Percentiles rank a stretch among this genome's conserved stretches.
Evolutionary conservation across 2,888 invertebrate species (phyloP).

Genomic region (Pimpla rufipes): DNA sequence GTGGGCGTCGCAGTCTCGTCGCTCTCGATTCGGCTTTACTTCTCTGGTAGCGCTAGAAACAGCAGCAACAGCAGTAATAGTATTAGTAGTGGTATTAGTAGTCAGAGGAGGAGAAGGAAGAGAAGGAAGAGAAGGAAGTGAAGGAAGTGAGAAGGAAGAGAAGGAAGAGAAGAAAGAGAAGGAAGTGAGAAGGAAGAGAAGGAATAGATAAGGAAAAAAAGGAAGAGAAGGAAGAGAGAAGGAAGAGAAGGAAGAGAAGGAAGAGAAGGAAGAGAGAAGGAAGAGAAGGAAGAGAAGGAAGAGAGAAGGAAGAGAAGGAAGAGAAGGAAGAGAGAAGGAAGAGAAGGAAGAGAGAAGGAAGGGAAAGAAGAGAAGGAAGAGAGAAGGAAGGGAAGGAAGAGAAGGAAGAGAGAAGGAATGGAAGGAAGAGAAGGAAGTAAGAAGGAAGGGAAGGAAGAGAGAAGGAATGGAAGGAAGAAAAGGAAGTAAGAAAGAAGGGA

Average conservation of each 20-base stretch:
- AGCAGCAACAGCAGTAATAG: neutral
- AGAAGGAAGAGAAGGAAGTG: neutral
- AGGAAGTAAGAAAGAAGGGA: too few relatives aligned
- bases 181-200: constrained; percentile 47
- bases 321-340: too few relatives aligned
- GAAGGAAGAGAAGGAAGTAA: constrained; percentile 1
- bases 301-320: constrained; percentile 21
- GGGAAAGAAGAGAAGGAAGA: constrained; percentile 10
- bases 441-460: constrained; percentile 18
- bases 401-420: too few relatives aligned
- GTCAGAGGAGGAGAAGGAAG: constrained; percentile 47
- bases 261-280: constrained; percentile 28
- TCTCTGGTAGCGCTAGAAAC: constrained; percentile 10
- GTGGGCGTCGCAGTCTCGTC: constrained; percentile 58
- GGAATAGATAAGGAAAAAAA: neutral
- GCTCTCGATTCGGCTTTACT: constrained; percentile 50
- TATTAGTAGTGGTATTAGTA: constrained; percentile 47
- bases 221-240: constrained; percentile 26
- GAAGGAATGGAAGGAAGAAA: too few relatives aligned
- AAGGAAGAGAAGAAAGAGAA: neutral
- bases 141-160: constrained; percentile 30
- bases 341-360: constrained; percentile 18
- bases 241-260: too few relatives aligned
- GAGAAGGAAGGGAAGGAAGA: too few relatives aligned
- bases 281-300: constrained; percentile 6